Evolutionary conservation across 2,797 vertebrate genomes (phyloP), one percentile per base, ranked within the genome.

Genomic region (Balearica regulorum): DNA sequence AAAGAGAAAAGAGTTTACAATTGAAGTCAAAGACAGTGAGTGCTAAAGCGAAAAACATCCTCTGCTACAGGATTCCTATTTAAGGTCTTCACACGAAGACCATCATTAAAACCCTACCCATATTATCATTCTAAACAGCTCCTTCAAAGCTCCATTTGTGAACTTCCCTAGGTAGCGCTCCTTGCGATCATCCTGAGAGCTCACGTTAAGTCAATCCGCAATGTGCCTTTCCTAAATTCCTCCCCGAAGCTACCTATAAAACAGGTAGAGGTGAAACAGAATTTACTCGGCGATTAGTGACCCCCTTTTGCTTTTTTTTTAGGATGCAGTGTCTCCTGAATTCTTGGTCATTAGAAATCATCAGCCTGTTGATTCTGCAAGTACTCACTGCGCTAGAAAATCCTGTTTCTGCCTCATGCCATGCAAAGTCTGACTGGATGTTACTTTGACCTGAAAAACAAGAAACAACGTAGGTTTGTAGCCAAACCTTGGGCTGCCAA

Each of bases 371-470:
- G 72, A 91, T 80, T 88, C 69, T 83, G 61, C 64, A 95, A 77
- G 82, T 85, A 94, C 90, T 96, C 83, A 90, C 91, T 41, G 0
- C 35, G 79, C 95, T 90, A 95, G 96, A 97, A 95, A 96, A 94
- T 95, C 96, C 94, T 91, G 95, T 95, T 95, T 94, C 90, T 93
- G 61, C 76, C 72, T 93, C 90, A 90, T 91, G 69, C 87, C 94
- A 86, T 71, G 69, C 87, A 68, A 89, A 91, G 87, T 71, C 87
- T 90, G 82, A 89, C 81, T 91, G 76, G 79, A 94, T 94, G 72
- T 49, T 93, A 87, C 95, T 93, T 94, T 94, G 87, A 94, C 91
- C 94, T 94, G 94, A 94, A 97, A 96, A 97, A 95, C 93, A 86
- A 95, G 95, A 97, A 95, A 88, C 61, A 53, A 54, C 69, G 48